Base-by-base conservation (phyloP, 2,888 invertebrate species). In the Oasisia sp. region DNA sequence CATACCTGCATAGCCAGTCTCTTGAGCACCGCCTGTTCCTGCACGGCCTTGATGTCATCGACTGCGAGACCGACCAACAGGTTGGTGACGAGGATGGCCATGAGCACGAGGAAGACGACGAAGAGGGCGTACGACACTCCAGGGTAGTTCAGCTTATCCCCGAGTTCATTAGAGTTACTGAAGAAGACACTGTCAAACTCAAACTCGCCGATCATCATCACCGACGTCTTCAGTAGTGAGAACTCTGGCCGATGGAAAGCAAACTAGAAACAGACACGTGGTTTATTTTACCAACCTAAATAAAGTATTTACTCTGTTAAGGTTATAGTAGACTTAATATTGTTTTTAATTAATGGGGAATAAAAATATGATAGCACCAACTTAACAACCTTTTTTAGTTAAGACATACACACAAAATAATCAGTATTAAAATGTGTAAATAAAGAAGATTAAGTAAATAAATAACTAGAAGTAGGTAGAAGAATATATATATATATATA, bases 11-110 rank as follows among this genome's bases (percentile, higher is more conserved):
- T 96, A 92, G 95, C 96, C 94, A 96, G 94, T 91, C 96, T 95
- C 93, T 96, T 96, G 27, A 97, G 95, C 19, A 96, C 96, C 32
- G 97, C 97, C 93, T 97, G 96, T 91, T 97, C 97, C 94, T 97
- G 97, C 32, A 97, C 97, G 90, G 96, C 96, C 94, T 97, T 97
- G 94, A 97, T 97, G 95, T 97, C 97, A 94, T 97, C 97, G 58
- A 97, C 97, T 93, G 97, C 97, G 94, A 97, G 94, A 95, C 97
- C 97, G 93, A 97, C 97, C 93, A 96, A 95, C 93, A 96, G 95
- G 95, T 96, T 96, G 96, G 96, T 96, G 94, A 96, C 95, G 93
- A 96, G 94, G 93, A 96, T 96, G 50, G 95, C 95, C 96, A 96
- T 95, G 93, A 96, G 92, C 91, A 96, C 94, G 56, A 96, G 93